Conservation (phyloP, 2,888 invertebrate genomes). For the Calephelis perditalis region DNA sequence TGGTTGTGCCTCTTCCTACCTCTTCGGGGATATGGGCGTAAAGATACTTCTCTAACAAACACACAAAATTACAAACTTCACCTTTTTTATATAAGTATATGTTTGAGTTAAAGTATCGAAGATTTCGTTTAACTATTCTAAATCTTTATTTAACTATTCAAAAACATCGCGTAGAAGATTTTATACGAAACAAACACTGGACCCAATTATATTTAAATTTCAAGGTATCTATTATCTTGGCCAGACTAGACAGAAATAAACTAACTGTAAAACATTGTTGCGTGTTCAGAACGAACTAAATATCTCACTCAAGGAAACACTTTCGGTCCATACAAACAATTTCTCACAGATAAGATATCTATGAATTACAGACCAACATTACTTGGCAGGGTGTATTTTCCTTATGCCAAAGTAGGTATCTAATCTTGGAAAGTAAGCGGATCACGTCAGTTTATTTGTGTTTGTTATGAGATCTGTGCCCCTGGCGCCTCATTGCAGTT, state of each 20-base stretch:
- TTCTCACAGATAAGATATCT: slow-evolving; percentile 33
- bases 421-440: slow-evolving; percentile 72
- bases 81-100: no score
- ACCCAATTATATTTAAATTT: no score
- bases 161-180: no score
- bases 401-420: slow-evolving; percentile 33
- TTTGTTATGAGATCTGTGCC: slow-evolving; percentile 70
- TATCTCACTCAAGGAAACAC: slow-evolving; percentile 21
- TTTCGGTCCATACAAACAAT: slow-evolving; percentile 33
- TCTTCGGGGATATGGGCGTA: no score
- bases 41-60: no score
- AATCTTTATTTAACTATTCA: no score
- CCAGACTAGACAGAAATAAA: neutral
- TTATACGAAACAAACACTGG: no score
- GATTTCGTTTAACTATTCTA: no score
- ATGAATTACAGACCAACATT: slow-evolving; percentile 44
- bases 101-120: no score
- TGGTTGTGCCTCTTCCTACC: no score
- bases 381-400: slow-evolving; percentile 27
- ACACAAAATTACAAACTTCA: no score
- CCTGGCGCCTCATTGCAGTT: slow-evolving; percentile 53
- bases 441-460: slow-evolving; percentile 75
- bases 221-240: no score
- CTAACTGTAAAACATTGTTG: slow-evolving; percentile 14
- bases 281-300: neutral